These are phyloP conservation scores for Podargus strigoides DNA, from an alignment of 2,797 vertebrate genomes.

Conservation along the genomic window DNA sequence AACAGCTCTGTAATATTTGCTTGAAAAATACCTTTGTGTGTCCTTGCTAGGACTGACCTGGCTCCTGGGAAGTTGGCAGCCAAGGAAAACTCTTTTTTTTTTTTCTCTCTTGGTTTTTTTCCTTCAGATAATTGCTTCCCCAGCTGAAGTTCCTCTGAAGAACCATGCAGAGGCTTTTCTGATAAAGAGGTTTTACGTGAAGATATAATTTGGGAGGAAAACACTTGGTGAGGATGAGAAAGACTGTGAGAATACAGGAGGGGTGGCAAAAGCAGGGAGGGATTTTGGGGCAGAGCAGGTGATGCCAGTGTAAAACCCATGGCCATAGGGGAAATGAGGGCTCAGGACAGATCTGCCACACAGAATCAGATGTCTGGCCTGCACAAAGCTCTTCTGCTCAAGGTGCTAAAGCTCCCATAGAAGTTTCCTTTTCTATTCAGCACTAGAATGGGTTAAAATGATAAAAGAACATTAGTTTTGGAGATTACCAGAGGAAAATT, in stretches of 20 bases:
- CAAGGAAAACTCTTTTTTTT: not conserved
- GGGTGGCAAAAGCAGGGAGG: not conserved
- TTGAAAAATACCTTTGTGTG: slow-evolving; percentile 1
- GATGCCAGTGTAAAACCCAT: not conserved
- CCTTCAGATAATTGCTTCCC: not conserved
- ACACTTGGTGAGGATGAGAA: not conserved
- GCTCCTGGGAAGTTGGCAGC: not conserved
- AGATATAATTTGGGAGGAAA: not conserved
- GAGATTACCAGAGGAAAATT: not conserved
- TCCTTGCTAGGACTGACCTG: not conserved
- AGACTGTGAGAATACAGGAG: not conserved
- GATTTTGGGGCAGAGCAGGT: not conserved
- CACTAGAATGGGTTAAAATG: not conserved
- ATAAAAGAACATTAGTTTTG: not conserved
- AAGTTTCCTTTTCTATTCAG: not conserved
- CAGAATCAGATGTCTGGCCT: not conserved
- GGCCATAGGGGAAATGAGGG: not conserved
- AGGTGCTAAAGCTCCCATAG: not conserved
- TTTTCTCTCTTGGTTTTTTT: fast-evolving
- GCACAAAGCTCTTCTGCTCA: not conserved
- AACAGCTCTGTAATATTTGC: slow-evolving; percentile 17
- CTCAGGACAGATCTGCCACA: not conserved
- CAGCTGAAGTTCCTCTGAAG: not conserved
- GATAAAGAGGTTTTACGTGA: not conserved
- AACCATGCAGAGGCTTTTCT: not conserved